Base-by-base conservation (phyloP, 2,113 vertebrate species). In the Felis chaus region DNA sequence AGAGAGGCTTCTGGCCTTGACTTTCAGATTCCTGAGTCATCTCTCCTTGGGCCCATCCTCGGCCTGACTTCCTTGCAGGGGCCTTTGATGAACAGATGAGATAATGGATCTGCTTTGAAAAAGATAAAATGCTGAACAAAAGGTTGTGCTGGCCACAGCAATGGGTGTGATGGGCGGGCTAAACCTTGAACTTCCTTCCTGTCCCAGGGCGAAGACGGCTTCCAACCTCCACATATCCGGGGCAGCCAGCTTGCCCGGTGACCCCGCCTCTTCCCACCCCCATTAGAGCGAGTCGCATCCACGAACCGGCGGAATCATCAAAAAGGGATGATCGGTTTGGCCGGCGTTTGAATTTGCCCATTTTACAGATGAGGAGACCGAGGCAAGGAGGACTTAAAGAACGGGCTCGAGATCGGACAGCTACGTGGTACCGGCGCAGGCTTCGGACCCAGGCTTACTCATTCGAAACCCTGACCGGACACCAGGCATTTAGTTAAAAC, bases 21-120 rank as follows among this genome's bases (percentile, higher is more conserved):
- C 76, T 92, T 84, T 53, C 45, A 39, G 89, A 53, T 29, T 12
- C 92, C 97, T 96, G 97, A 98, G 31, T 97, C 96, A 94, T 97
- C 45, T 94, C 66, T 97, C 91, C 92, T 92, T 96, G 96, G 82
- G 41, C 83, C 63, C 7, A 41, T 76, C 55, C 94, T 95, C 73
- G 16, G 78, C n/a, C 68, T 74, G 76, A 68, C 91, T 93, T 92
- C 95, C 84, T 93, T 0, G 18, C 23, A 25, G 82, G 50, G 73
- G 16, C 87, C 89, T 97, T 88, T 96, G 97, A 97, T 93, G 94
- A 93, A n/a, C 80, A 85, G 50, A 78, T 48, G 90, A 89, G 93
- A 97, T 91, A 96, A 84, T 7, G 45, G 68, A 39, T 9, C 29
- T 0, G 66, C 96, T 98, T 97, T 97, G 97, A 95, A 96, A 80